Percentiles rank a stretch among this genome's conserved stretches.
These are phyloP conservation scores for Takifugu ocellatus DNA, from an alignment of 2,797 vertebrate species.

Conservation along the genomic window DNA sequence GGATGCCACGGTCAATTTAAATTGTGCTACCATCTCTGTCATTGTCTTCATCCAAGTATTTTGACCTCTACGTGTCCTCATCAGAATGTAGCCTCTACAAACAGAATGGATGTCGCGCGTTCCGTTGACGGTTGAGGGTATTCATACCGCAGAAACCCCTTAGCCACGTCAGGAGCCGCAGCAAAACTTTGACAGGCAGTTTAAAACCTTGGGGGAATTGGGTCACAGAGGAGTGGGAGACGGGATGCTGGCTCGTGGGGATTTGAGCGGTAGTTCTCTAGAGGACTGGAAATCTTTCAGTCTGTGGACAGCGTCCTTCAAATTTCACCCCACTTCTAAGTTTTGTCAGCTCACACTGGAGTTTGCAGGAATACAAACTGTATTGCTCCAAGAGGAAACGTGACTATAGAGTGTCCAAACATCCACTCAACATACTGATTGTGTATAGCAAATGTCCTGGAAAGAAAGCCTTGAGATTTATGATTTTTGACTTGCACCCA, in stretches of 20 bases:
- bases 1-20: constrained; percentile 62
- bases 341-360: constrained; percentile 71
- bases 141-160: constrained; percentile 44
- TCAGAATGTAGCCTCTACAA: constrained; percentile 63
- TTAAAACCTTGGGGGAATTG: constrained; percentile 64
- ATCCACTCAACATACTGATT: constrained; percentile 30
- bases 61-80: constrained; percentile 63
- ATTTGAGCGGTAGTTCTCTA: constrained; percentile 40
- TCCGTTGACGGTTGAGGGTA: constrained; percentile 59
- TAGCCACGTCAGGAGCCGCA: constrained; percentile 52
- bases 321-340: constrained; percentile 55
- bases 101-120: constrained; percentile 68
- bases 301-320: constrained; percentile 65
- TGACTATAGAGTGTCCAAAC: constrained; percentile 6
- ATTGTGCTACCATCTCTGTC: constrained; percentile 53
- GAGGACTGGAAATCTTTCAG: constrained; percentile 40
- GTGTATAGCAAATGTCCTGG: constrained; percentile 1
- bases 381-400: constrained; percentile 31
- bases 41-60: constrained; percentile 62
- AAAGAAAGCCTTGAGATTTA: neutral
- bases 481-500: constrained; percentile 36
- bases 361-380: constrained; percentile 40
- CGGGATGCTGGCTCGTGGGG: constrained; percentile 50
- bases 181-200: constrained; percentile 73
- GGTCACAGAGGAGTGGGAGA: constrained; percentile 64